Base-by-base conservation (phyloP, 2,113 vertebrate genomes). In the Balaenoptera acutorostrata region DNA sequence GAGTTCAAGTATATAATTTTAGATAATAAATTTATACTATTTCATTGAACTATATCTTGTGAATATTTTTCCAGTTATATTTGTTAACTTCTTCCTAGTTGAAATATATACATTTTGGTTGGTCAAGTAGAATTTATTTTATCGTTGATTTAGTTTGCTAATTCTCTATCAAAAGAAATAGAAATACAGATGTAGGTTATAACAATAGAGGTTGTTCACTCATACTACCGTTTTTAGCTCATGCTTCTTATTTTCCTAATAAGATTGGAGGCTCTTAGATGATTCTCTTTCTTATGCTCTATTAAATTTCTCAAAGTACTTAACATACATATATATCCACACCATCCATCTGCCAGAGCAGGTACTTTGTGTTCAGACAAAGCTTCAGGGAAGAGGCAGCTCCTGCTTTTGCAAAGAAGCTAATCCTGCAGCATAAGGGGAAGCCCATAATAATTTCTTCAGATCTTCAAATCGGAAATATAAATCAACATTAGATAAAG, bases 401-500 rank as follows among this genome's bases (percentile, higher is more conserved):
- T 74, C 44, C 14, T 87, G 21, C 12, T 61, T 89, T 71, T 81
- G n/a, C 52, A 88, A 72, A 72, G n/a, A 93, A 93, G 41, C n/a
- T 92, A 92, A 33, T 21, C 21, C 27, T 27, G 1, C 15, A 91
- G 59, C 49, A 8, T 14, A 21, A 41, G 5, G 6, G 36, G 31
- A 78, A 66, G 52, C 74, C 93, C 96, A 2, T 95, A 90, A 94
- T 85, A 64, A 77, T 64, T 33, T 55, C 63, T 39, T 86, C 72
- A 74, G 7, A 64, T 46, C 72, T 49, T 86, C 55, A 74, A 9
- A 93, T 86, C 31, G 71, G 69, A 95, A 92, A 33, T 91, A 75
- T 91, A 80, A 94, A 88, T 95, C 85, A 93, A 44, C 49, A 49
- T 95, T 96, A 92, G 29, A 93, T 57, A 85, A 71, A 71, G 55